Percentiles rank a stretch among this genome's conserved stretches.
Evolutionary conservation across 2,113 vertebrate species (phyloP).

Genomic region (Oryzias javanicus): DNA sequence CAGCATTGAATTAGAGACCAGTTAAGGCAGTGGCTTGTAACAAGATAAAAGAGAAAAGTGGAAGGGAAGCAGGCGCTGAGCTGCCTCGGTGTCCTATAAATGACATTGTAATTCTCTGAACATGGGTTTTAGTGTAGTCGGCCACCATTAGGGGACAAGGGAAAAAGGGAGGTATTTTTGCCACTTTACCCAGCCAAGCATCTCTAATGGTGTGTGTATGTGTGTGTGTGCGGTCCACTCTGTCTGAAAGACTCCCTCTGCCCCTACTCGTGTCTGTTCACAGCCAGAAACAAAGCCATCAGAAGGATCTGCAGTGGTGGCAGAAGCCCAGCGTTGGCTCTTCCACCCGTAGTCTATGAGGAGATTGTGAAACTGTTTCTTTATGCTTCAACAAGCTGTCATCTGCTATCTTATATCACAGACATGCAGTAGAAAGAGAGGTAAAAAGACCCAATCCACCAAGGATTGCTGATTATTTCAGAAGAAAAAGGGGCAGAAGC

Average conservation of each 20-base stretch:
- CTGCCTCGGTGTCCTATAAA: conserved; percentile 74
- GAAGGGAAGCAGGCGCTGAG: conserved; percentile 50
- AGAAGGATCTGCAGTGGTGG: conserved; percentile 33
- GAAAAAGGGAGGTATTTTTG: conserved; percentile 61
- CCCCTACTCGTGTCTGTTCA: conserved; percentile 49
- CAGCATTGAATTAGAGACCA: conserved; percentile 64
- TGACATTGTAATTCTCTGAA: conserved; percentile 80
- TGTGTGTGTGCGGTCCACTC: conserved; percentile 48
- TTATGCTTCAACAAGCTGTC: conserved; percentile 31
- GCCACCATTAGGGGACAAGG: conserved; percentile 66
- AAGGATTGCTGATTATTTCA: background rate
- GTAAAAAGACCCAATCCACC: background rate
- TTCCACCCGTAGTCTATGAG: conserved; percentile 29
- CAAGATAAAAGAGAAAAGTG: conserved; percentile 69
- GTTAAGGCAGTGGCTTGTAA: conserved; percentile 69
- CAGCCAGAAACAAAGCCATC: conserved; percentile 49
- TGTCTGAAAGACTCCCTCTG: conserved; percentile 59
- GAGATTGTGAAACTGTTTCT: conserved; percentile 22
- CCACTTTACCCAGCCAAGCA: conserved; percentile 69
- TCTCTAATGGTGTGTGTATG: conserved; percentile 63
- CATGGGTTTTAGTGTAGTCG: conserved; percentile 73
- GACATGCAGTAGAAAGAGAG: conserved; percentile 1
- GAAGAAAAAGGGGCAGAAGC: conserved; percentile 27
- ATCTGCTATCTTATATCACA: conserved; percentile 19
- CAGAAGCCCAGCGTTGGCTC: conserved; percentile 38